Conservation (phyloP, 2,888 invertebrate genomes). For the Camponotus fellah region DNA sequence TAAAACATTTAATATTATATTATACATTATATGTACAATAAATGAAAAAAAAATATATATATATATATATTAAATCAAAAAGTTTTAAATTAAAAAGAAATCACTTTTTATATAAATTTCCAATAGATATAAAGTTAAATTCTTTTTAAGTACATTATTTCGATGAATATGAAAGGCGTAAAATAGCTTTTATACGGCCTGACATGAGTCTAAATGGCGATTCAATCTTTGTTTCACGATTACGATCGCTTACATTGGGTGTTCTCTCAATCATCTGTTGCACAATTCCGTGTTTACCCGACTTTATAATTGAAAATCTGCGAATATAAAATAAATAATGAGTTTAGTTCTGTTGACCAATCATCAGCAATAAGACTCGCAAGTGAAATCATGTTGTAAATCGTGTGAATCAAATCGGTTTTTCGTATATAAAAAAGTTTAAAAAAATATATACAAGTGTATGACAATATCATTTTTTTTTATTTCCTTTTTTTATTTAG, state of each 20-base stretch:
- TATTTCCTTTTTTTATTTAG: neutral
- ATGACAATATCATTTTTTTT: too few species aligned
- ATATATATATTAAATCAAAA: neutral
- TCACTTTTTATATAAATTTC: neutral
- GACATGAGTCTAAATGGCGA: neutral
- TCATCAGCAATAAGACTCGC: conserved; percentile 7
- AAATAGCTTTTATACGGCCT: neutral
- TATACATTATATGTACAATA: neutral
- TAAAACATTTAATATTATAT: neutral
- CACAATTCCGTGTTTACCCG: neutral
- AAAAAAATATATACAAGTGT: neutral
- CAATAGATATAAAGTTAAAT: neutral
- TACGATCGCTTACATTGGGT: neutral
- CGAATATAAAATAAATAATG: conserved; percentile 30
- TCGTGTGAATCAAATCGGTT: neutral
- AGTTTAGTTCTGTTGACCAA: conserved; percentile 7
- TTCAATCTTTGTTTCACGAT: conserved; percentile 33
- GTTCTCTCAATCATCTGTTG: conserved; percentile 28
- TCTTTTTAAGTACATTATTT: neutral
- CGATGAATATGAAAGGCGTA: neutral
- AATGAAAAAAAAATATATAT: neutral
- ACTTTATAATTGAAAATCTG: conserved; percentile 29
- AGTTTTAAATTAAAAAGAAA: neutral
- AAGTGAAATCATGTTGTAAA: conserved; percentile 4
- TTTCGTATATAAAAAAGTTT: neutral